Conservation (phyloP, 2,113 vertebrate genomes). For the Pelvicachromis taeniatus region DNA sequence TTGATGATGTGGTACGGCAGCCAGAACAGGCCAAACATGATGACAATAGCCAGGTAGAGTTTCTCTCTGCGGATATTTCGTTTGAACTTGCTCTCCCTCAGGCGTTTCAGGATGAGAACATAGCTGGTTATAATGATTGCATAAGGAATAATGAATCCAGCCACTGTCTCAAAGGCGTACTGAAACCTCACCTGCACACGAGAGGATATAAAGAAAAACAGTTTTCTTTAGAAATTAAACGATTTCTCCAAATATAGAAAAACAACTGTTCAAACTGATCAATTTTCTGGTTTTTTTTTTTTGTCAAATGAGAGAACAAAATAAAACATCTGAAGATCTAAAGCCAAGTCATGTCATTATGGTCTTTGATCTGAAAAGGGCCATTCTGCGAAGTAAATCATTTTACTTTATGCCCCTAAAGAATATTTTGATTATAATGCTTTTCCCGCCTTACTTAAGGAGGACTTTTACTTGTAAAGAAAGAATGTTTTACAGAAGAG, state of each 20-base stretch:
- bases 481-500: neutral
- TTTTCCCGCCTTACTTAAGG: neutral
- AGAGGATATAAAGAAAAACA: neutral
- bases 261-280: neutral
- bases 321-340: neutral
- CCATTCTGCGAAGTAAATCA: neutral
- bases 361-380: neutral
- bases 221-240: neutral
- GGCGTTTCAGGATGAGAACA: slow-evolving; percentile 73
- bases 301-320: neutral
- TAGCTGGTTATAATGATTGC: slow-evolving; percentile 78
- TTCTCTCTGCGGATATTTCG: slow-evolving; percentile 76
- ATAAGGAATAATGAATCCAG: slow-evolving; percentile 82
- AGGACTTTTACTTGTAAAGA: neutral
- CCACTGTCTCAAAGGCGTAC: slow-evolving; percentile 76
- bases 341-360: no score
- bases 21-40: slow-evolving; percentile 84
- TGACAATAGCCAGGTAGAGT: slow-evolving; percentile 81
- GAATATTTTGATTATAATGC: neutral
- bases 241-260: neutral
- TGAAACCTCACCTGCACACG: slow-evolving; percentile 70
- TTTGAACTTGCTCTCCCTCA: slow-evolving; percentile 70
- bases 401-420: neutral
- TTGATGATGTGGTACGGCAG: slow-evolving; percentile 83
- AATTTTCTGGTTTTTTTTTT: neutral